Evolutionary conservation across 1,140 invertebrate genomes (phyloP), one percentile per base, ranked within the genome.

Genomic region (Plectrocnemia conspersa): DNA sequence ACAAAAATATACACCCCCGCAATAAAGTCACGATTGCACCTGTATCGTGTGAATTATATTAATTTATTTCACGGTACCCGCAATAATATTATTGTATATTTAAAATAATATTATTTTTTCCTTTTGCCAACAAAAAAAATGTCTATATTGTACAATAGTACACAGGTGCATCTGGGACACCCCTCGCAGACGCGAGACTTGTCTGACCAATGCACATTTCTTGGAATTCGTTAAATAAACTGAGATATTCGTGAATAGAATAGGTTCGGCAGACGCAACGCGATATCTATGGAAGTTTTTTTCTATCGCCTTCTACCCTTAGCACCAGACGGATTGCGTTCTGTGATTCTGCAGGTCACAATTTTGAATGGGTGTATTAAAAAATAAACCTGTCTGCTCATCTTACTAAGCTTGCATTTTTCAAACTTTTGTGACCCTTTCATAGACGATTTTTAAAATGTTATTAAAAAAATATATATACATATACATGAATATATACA

Each of bases 221-320:
- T 46, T 15, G 44, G 53, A 55, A 55, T 55, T 55, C 36, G 44
- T 47, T 38, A 48, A 55, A 48, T 55, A 55, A 55, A 55, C 53
- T 15, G 35, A 29, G 36, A 49, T 55, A 48, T 29, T 47, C 16
- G 5, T 52, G 47, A 38, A 50, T 24, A 38, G 35, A 50, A 50
- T 23, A 13, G 35, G 35, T 10, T 38, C 15, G 35, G 7, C 18
- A 38, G 35, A 38, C 35, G 35, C 35, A 38, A 38, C 15, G 35
- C 18, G 35, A 38, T 38, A 38, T 5, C 18, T 42, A 52, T 27
- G 24, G 38, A 27, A 32, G 2, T 10, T 29, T 42, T 52, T 52
- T 52, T 52, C 11, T 42, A 23, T 22, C 11, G 9, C 29, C 9
- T 13, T 13, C 23, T 19, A 19, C 36, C 47, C 15, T 16, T 33